Evolutionary conservation across 2,113 vertebrate species (phyloP).

Genomic region (Ammodytes dubius): DNA sequence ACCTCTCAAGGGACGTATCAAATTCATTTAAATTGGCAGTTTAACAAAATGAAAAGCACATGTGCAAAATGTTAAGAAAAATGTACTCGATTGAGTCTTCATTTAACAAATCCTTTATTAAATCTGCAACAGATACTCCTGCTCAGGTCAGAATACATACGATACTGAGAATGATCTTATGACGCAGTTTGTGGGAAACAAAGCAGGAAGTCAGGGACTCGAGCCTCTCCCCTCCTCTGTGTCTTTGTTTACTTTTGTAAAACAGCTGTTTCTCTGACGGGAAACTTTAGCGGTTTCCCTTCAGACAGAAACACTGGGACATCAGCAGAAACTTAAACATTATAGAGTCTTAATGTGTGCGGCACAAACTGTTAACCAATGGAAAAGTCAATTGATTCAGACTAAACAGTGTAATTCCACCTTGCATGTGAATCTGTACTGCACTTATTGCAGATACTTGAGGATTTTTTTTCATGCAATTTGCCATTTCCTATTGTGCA

Average conservation of each 20-base stretch:
- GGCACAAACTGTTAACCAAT: neutral
- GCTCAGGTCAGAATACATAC: neutral
- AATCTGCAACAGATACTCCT: neutral
- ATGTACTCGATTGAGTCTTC: neutral
- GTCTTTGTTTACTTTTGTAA: conserved; percentile 78
- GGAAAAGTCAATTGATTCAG: neutral
- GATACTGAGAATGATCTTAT: conserved; percentile 30
- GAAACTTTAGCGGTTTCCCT: too few species aligned
- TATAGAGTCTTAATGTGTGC: neutral
- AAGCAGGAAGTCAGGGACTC: conserved; percentile 78
- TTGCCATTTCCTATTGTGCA: neutral
- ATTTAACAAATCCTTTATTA: neutral
- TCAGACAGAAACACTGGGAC: too few species aligned
- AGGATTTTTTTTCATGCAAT: neutral
- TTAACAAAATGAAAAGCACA: neutral
- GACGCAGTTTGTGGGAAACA: conserved; percentile 77
- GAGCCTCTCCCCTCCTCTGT: conserved; percentile 21
- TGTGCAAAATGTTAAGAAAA: too few species aligned
- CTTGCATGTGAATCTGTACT: too few species aligned
- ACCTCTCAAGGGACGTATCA: conserved; percentile 2
- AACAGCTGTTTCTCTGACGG: too few species aligned
- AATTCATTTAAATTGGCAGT: conserved; percentile 15
- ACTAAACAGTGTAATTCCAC: neutral
- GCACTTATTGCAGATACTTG: neutral
- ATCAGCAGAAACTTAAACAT: too few species aligned